Evolutionary conservation across 1,140 invertebrate species (phyloP), one percentile per base, ranked within the genome.

Genomic region (Drosophila eugracilis): DNA sequence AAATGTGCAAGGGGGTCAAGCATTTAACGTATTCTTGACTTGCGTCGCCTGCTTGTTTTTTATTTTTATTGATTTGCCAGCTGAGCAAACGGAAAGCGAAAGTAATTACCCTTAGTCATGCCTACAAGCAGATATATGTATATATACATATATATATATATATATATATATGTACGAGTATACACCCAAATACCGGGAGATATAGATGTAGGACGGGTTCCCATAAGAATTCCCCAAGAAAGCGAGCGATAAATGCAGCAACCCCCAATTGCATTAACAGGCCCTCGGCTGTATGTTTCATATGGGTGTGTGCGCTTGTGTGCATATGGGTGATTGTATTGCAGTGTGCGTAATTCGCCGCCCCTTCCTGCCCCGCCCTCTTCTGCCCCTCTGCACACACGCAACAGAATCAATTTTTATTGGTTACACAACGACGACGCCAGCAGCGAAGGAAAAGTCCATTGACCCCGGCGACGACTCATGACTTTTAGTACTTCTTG

Each of bases 331-430:
- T 45, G 19, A 30, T 10, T 30, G 24, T 37, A 42, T 22, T 19
- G 44, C 44, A 47, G 48, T 50, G 28, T 52, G 39, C 32, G 42
- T 65, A 52, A 48, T 26, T 72, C 28, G 36, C 32, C 49, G 50
- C 28, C 39, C 21, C 28, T 62, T 47, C 22, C 54, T 24, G 19
- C 37, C 26, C 6, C 49, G 6, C 21, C 41, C 34, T 19, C 30
- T 5, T 10, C 5, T 7, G 22, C 34, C 19, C 10, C 5, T 15
- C n/a, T 21, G 19, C 26, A 19, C 34, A 47, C 62, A 71, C 73
- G 76, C 81, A 85, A 80, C 80, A 86, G 80, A 85, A 85, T 85
- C 80, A 85, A 85, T 85, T 85, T 85, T 85, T 85, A 85, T 85
- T 85, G 80, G 80, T 85, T 85, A 85, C 80, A 85, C 80, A 85